Evolutionary conservation across 1,140 invertebrate species (phyloP).

Genomic region (Liolophura sinensis): DNA sequence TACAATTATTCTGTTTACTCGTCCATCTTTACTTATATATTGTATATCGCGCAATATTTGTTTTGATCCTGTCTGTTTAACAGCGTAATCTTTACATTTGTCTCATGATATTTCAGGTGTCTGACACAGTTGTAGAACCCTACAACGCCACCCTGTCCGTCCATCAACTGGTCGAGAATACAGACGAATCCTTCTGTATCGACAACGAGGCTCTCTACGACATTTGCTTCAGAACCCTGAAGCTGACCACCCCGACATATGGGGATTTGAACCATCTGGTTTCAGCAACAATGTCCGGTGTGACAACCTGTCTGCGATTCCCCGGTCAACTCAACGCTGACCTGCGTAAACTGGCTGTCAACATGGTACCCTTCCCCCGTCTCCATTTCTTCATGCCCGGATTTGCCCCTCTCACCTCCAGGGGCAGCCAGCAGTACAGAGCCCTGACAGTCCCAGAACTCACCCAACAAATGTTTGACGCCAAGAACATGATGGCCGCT

Average conservation of each 20-base stretch:
- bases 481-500: slow-evolving; percentile 74
- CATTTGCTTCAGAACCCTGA: slow-evolving; percentile 89
- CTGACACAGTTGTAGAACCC: slow-evolving; percentile 65
- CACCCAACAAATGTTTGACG: slow-evolving; percentile 70
- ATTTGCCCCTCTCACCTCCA: slow-evolving; percentile 69
- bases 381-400: slow-evolving; percentile 80
- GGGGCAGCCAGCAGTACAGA: slow-evolving; percentile 59
- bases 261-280: slow-evolving; percentile 66
- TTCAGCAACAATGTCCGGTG: slow-evolving; percentile 71
- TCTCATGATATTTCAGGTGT: slow-evolving; percentile 40
- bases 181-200: slow-evolving; percentile 67
- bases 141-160: slow-evolving; percentile 71
- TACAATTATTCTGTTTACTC: no score
- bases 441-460: slow-evolving; percentile 61
- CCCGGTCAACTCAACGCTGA: slow-evolving; percentile 83
- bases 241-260: slow-evolving; percentile 71
- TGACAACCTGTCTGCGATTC: slow-evolving; percentile 78
- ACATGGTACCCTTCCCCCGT: slow-evolving; percentile 71
- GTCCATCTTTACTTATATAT: background rate
- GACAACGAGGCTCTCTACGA: slow-evolving; percentile 85
- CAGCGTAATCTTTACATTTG: no score
- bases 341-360: slow-evolving; percentile 79
- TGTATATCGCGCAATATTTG: background rate
- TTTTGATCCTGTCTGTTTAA: background rate
- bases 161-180: slow-evolving; percentile 76